Percentiles rank a stretch among this genome's conserved stretches.
Conservation (phyloP, 2,113 vertebrate genomes). For the Pachycephala philippinensis region DNA sequence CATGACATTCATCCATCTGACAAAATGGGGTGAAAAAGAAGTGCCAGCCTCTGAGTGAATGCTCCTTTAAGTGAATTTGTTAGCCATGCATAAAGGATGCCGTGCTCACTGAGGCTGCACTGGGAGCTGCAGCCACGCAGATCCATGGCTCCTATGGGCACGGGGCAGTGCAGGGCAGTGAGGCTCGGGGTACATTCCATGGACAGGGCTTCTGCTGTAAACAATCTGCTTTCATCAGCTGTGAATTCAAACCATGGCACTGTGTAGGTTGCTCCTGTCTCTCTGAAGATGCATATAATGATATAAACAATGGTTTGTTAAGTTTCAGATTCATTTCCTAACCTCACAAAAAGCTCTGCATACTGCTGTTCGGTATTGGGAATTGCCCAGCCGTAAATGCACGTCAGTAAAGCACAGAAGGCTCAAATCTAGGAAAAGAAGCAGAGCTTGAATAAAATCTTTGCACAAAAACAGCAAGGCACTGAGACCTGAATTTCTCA, state of each 20-base stretch:
- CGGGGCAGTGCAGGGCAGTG: not conserved
- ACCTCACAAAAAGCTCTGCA: not conserved
- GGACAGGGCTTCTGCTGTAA: not conserved
- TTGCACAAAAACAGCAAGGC: not conserved
- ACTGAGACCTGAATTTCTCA: not conserved
- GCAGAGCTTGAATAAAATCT: not conserved
- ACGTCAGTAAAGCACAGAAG: not conserved
- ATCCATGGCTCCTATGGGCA: not conserved
- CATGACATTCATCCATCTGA: not conserved
- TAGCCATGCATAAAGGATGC: not conserved
- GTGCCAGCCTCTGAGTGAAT: not conserved
- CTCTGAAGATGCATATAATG: not conserved
- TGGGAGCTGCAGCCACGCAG: not conserved
- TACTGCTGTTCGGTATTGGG: not conserved
- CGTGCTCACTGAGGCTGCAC: not conserved
- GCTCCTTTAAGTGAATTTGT: not conserved
- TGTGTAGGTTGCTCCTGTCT: not conserved
- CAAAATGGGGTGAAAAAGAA: not conserved
- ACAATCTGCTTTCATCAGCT: not conserved
- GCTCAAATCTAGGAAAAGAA: not conserved
- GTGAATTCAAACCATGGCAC: not conserved
- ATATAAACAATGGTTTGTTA: constrained; percentile 40
- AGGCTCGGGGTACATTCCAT: not conserved
- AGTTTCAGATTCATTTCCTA: constrained; percentile 24
- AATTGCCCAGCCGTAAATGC: not conserved